Percentiles rank a stretch among this genome's conserved stretches.
Evolutionary conservation across 2,888 invertebrate genomes (phyloP).

Genomic region (Heteropelma amictum): DNA sequence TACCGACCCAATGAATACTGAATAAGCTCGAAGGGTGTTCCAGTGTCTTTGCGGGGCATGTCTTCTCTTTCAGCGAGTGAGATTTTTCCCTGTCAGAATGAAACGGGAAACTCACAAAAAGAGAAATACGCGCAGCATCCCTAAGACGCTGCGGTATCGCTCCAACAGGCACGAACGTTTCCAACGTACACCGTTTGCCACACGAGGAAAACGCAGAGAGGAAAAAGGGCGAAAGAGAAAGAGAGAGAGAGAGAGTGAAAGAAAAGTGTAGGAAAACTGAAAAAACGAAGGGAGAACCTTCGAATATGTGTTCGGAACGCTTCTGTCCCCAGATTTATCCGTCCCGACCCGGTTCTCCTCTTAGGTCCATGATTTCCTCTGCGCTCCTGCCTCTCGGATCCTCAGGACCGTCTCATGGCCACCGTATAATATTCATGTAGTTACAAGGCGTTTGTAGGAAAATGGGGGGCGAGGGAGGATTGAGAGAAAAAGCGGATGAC

Average conservation of each 20-base stretch:
- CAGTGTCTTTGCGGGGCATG: slow-evolving; percentile 1
- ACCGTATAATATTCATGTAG: slow-evolving; percentile 25
- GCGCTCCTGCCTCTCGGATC: slow-evolving; percentile 19
- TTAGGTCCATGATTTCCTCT: slow-evolving; percentile 28
- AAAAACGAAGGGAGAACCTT: background rate
- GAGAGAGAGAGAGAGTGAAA: background rate
- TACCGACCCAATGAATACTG: slow-evolving; percentile 21
- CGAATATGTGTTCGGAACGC: slow-evolving; percentile 10
- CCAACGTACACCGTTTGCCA: slow-evolving; percentile 37
- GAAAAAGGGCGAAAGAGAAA: background rate
- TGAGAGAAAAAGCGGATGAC: slow-evolving; percentile 15
- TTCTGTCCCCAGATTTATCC: slow-evolving; percentile 46
- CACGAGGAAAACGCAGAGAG: background rate
- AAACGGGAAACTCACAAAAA: slow-evolving; percentile 35
- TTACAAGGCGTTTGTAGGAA: slow-evolving; percentile 7
- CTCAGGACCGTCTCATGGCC: background rate
- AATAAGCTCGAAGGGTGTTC: slow-evolving; percentile 19
- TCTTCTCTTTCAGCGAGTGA: slow-evolving; percentile 23
- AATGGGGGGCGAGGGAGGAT: slow-evolving; percentile 3
- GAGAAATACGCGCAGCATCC: background rate
- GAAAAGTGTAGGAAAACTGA: background rate
- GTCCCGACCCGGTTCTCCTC: slow-evolving; percentile 35
- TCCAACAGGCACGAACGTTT: slow-evolving; percentile 40
- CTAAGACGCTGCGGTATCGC: slow-evolving; percentile 9
- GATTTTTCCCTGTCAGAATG: slow-evolving; percentile 21